phyloP scores from a whole-genome alignment of 2,113 vertebrate species.

The Athene noctua region DNA sequence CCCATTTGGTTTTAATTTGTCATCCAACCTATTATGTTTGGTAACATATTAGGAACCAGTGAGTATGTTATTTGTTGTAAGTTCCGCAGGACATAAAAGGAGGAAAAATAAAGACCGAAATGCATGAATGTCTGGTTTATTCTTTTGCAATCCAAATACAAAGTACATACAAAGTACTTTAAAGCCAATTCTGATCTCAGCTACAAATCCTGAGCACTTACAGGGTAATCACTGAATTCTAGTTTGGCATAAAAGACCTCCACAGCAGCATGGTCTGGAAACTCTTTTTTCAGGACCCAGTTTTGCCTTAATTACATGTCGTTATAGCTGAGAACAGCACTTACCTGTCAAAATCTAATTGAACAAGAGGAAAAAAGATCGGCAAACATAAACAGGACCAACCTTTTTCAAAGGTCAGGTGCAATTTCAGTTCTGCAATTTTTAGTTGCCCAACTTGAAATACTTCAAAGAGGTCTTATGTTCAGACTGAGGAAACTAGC shows the following conservation, averaged over 20 bases:
- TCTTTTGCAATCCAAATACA: not conserved
- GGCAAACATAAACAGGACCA: not conserved
- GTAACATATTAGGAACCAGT: not conserved
- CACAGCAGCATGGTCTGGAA: not conserved
- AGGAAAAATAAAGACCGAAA: not conserved
- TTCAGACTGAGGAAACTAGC: slow-evolving; percentile 17
- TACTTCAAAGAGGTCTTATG: slow-evolving; percentile 34
- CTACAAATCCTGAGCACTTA: not conserved
- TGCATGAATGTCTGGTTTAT: not conserved
- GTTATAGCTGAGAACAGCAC: not conserved
- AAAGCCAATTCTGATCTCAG: not conserved
- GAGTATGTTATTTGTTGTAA: not conserved
- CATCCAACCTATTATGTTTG: not conserved
- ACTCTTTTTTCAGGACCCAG: not conserved
- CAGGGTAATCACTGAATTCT: not conserved
- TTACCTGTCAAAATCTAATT: not conserved
- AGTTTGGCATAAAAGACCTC: not conserved
- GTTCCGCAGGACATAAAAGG: not conserved
- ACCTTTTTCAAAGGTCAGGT: slow-evolving; percentile 30
- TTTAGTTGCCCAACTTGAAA: slow-evolving; percentile 12
- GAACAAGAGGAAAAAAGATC: not conserved
- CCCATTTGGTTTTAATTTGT: slow-evolving; percentile 17
- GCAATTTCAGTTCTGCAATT: slow-evolving; percentile 38
- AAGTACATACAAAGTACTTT: not conserved
- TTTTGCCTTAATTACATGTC: not conserved